phyloP scores from a whole-genome alignment of 2,113 vertebrate genomes.

The Ceratotherium simum region DNA sequence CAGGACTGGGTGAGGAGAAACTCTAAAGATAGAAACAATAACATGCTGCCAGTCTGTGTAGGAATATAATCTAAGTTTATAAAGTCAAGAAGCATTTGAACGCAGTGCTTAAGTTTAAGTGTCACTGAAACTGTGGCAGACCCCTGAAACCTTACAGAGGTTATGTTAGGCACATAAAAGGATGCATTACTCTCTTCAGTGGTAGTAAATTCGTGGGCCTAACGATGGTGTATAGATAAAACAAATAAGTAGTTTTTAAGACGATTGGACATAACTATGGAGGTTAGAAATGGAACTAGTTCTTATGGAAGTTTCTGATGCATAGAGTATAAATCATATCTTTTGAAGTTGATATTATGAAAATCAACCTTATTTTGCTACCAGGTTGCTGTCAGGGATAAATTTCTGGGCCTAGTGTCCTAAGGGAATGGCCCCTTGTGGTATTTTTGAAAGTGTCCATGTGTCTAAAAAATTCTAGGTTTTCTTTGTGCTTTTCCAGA shows the following conservation, averaged over 20 bases:
- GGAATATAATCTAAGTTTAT: not conserved
- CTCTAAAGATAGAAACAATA: not conserved
- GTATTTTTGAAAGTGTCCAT: conserved; percentile 58
- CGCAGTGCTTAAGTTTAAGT: not conserved
- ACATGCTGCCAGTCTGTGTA: no score
- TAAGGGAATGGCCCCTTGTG: not conserved
- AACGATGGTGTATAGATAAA: not conserved
- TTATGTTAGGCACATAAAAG: not conserved
- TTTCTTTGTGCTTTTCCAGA: conserved; percentile 28
- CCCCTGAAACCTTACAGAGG: not conserved
- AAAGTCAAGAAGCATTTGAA: not conserved
- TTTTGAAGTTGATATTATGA: not conserved
- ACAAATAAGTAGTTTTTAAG: not conserved
- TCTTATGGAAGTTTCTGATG: not conserved
- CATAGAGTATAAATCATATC: not conserved
- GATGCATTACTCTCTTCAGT: not conserved
- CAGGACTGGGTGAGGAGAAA: not conserved
- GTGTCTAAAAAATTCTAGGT: conserved; percentile 64
- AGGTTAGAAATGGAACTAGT: not conserved
- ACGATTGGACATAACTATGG: not conserved
- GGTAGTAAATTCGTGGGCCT: not conserved
- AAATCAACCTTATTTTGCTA: not conserved
- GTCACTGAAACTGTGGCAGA: not conserved
- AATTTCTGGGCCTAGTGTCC: not conserved
- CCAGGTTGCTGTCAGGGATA: not conserved